Conservation (phyloP, 2,888 invertebrate genomes). For the Eledone cirrhosa region DNA sequence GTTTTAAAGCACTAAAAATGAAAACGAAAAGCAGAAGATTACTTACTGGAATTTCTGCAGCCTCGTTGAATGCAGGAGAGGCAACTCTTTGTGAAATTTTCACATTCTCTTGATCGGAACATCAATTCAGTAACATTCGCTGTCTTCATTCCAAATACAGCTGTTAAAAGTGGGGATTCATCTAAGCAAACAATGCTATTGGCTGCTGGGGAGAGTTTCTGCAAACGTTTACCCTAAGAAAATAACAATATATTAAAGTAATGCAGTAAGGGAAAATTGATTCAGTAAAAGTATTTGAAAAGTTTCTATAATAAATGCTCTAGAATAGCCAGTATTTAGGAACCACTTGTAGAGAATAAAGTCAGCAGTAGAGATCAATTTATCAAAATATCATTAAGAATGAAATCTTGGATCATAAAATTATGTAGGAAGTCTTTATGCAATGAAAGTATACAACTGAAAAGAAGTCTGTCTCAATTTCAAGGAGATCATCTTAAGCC, state of each 20-base stretch:
- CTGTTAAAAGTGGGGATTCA: conserved; percentile 50
- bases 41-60: conserved; percentile 26
- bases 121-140: conserved; percentile 32
- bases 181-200: conserved; percentile 61
- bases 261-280: background rate
- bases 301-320: no score
- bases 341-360: no score
- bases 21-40: background rate
- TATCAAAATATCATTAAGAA: no score
- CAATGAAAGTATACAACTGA: no score
- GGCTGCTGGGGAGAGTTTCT: conserved; percentile 26
- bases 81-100: conserved; percentile 28
- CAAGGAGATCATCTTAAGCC: no score
- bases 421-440: no score
- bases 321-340: no score
- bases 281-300: no score
- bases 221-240: conserved; percentile 22
- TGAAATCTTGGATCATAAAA: no score
- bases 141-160: conserved; percentile 53
- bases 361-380: no score
- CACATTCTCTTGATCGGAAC: conserved; percentile 28
- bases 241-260: background rate
- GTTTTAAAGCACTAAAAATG: no score
- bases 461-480: no score
- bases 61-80: conserved; percentile 24